Conservation (phyloP, 2,113 vertebrate genomes). For the Geococcyx californianus region DNA sequence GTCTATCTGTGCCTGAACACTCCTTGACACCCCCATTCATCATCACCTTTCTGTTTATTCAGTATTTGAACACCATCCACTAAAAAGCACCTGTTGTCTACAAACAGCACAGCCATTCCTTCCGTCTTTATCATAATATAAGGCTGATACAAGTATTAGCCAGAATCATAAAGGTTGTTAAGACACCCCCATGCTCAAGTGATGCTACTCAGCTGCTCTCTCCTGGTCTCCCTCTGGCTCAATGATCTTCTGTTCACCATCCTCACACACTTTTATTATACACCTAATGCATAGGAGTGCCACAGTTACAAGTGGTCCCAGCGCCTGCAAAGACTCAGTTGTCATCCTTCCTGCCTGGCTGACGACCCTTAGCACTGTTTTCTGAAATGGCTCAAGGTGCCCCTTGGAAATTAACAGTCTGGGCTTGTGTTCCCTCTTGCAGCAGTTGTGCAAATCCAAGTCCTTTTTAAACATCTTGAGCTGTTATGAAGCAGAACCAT, state of each 20-base stretch:
- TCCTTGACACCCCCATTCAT: not conserved
- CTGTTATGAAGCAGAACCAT: not conserved
- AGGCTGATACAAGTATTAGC: not conserved
- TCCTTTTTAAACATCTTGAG: not conserved
- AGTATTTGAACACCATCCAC: not conserved
- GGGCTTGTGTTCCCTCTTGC: not conserved
- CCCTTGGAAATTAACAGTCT: not conserved
- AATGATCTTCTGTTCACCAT: not conserved
- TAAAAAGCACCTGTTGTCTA: not conserved
- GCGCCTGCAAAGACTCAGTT: not conserved
- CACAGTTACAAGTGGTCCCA: not conserved
- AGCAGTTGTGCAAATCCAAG: not conserved
- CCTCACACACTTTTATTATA: not conserved
- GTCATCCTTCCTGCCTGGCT: not conserved
- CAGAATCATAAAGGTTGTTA: not conserved
- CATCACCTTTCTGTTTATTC: not conserved
- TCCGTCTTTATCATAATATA: not conserved
- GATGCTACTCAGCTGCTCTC: not conserved
- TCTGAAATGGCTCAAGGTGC: not conserved
- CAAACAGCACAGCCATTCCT: not conserved
- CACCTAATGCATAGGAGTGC: not conserved
- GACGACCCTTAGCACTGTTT: not conserved
- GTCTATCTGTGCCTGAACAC: not conserved
- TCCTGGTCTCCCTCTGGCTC: not conserved
- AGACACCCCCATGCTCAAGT: fast-evolving